Evolutionary conservation across 1,140 invertebrate genomes (phyloP), one percentile per base, ranked within the genome.

Genomic region (Cydia pomonella): DNA sequence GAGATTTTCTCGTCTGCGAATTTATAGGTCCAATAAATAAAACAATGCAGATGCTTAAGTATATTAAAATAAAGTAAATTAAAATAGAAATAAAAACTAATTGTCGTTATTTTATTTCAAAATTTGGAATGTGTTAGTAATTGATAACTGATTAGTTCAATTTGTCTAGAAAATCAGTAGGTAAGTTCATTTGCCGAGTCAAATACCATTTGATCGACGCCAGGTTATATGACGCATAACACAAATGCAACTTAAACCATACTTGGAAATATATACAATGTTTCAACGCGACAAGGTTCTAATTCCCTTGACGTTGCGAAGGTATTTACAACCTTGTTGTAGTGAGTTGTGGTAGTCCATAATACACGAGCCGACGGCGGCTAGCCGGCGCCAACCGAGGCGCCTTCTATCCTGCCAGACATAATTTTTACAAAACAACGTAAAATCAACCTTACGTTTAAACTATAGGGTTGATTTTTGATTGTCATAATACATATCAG

Each of bases 311-410:
- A 0, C 6, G 6, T 3, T 12, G 7, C 0, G 2, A 12, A 21
- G 18, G 53, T n/a, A 3, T 18, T 59, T 23, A 59, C 7, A 23
- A 59, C 53, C 10, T 59, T 59, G 18, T 59, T 9, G 21, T 7
- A 10, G 0, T 23, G 10, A 59, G 7, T 44, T 44, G 41, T 59
- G 21, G 53, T 91, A 91, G 91, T 91, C 87, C 88, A 92, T 92
- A 90, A 91, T 91, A 91, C 88, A 91, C 88, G 88, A 91, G 89
- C 88, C 91, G 88, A 88, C 83, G 85, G 87, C 90, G 90, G 88
- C 91, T 79, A 84, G 87, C 81, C 87, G 90, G 91, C 91, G 91
- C 91, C 89, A 91, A 87, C 77, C 77, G 82, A 84, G 90, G 90
- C 90, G 90, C 91, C 91, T 90, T 80, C 88, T 85, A 87, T 91